Percentiles rank a stretch among this genome's conserved stretches.
Conservation (phyloP, 2,888 invertebrate genomes). For the Limnephilus marmoratus region DNA sequence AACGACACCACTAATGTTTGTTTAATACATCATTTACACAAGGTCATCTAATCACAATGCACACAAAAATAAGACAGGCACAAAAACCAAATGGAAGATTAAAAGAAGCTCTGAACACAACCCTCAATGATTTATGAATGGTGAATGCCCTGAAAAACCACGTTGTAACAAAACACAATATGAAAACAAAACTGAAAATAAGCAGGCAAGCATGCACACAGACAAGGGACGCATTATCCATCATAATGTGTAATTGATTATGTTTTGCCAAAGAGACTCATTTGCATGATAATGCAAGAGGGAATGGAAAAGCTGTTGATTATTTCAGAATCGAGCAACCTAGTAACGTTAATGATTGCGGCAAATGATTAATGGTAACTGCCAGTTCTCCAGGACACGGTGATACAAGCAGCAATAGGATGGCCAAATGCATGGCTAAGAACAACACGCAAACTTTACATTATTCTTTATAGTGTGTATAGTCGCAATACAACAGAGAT, state of each 20-base stretch:
- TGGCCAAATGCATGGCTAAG: neutral
- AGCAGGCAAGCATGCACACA: slow-evolving; percentile 76
- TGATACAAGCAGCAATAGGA: neutral
- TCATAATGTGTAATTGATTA: slow-evolving; percentile 7
- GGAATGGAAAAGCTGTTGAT: neutral
- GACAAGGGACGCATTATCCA: slow-evolving; percentile 71
- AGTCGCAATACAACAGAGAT: neutral
- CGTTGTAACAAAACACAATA: neutral
- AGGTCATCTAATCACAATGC: neutral
- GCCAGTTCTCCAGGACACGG: neutral
- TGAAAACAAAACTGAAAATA: slow-evolving; percentile 58
- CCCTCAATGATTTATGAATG: slow-evolving; percentile 9
- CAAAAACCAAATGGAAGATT: slow-evolving; percentile 11
- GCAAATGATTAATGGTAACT: neutral
- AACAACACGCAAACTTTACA: neutral
- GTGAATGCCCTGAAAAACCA: slow-evolving; percentile 3
- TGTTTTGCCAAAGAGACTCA: neutral
- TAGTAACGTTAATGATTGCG: neutral
- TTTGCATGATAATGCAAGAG: neutral
- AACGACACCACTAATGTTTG: neutral
- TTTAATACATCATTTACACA: neutral
- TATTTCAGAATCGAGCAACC: neutral
- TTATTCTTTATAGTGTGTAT: neutral
- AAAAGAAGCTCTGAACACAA: slow-evolving; percentile 26
- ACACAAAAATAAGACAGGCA: neutral